Conservation (phyloP, 2,113 vertebrate genomes). For the Thunnus thynnus region DNA sequence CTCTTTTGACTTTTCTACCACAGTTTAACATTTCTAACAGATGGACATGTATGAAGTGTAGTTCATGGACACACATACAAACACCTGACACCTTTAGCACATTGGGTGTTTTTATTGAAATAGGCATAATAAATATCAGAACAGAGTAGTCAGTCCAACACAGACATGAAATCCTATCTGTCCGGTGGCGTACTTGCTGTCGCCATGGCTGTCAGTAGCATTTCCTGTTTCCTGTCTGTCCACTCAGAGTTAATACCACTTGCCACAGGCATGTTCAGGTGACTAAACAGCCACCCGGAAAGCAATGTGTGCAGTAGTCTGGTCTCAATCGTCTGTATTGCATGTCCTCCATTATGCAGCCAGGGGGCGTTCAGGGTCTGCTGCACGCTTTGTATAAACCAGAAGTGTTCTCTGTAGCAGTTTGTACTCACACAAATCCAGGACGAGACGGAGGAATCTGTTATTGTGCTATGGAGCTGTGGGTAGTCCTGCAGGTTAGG, state of each 20-base stretch:
- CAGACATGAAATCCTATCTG: conserved; percentile 29
- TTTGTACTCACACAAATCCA: not conserved
- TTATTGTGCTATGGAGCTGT: conserved; percentile 22
- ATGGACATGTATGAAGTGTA: not conserved
- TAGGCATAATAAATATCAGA: conserved; percentile 77
- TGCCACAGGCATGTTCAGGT: not conserved
- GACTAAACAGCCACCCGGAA: not conserved
- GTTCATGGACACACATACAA: not conserved
- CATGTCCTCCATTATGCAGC: not conserved
- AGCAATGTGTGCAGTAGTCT: conserved; percentile 12
- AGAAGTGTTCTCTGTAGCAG: not conserved
- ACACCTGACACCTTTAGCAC: conserved; percentile 5
- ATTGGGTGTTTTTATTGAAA: conserved; percentile 78
- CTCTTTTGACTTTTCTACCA: too few relatives aligned
- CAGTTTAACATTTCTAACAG: not conserved
- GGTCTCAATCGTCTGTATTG: not conserved
- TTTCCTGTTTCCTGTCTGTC: conserved; percentile 12
- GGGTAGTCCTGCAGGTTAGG: conserved; percentile 6
- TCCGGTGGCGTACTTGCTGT: not conserved
- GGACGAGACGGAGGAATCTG: conserved; percentile 1
- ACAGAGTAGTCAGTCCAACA: conserved; percentile 56
- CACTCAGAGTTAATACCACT: conserved; percentile 18
- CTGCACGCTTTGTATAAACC: too few relatives aligned
- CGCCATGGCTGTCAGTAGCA: conserved; percentile 3
- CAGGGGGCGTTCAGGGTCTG: too few relatives aligned